phyloP scores from a whole-genome alignment of 2,888 invertebrate species.

The Melinaea marsaeus region DNA sequence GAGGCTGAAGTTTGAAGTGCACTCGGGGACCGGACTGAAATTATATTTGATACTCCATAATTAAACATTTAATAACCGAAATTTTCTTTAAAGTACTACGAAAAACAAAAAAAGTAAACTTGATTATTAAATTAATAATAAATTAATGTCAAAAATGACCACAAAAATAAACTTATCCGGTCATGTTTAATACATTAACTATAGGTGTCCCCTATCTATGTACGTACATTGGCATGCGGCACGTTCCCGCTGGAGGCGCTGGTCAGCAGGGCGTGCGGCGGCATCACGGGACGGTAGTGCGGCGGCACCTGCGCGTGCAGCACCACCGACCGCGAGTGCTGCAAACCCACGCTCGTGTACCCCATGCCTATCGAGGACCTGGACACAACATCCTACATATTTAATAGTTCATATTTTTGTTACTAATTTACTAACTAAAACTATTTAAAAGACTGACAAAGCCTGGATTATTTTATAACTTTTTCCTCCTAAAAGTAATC shows the following conservation, averaged over 20 bases:
- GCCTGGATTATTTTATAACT: no score
- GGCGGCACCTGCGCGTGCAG: slow-evolving; percentile 79
- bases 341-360: slow-evolving; percentile 70
- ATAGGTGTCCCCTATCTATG: background rate
- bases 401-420: slow-evolving; percentile 3
- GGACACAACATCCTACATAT: slow-evolving; percentile 33
- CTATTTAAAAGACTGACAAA: no score
- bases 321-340: slow-evolving; percentile 86
- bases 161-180: background rate
- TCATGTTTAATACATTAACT: no score
- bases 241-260: slow-evolving; percentile 82
- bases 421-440: no score
- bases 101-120: no score
- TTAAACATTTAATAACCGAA: background rate
- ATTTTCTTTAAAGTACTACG: background rate
- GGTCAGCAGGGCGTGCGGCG: slow-evolving; percentile 69
- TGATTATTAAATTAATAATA: no score
- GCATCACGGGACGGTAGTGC: slow-evolving; percentile 71
- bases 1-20: slow-evolving; percentile 77
- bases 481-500: no score
- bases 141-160: background rate
- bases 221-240: slow-evolving; percentile 67
- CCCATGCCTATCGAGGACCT: slow-evolving; percentile 70
- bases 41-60: background rate
- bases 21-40: slow-evolving; percentile 76